These are phyloP conservation scores for Ichneumon xanthorius DNA, from an alignment of 2,888 invertebrate species.

Conservation along the genomic window DNA sequence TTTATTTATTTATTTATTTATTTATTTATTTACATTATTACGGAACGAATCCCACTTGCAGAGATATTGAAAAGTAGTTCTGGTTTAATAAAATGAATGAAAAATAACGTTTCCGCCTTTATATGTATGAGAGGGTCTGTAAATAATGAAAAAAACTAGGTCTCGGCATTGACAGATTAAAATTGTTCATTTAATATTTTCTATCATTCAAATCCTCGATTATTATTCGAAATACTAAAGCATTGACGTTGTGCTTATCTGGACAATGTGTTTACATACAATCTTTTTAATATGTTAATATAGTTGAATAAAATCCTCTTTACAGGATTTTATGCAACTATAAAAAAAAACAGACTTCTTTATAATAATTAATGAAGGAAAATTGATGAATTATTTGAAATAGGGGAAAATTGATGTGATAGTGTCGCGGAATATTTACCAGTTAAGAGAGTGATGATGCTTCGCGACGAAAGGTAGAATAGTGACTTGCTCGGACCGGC, in stretches of 20 bases:
- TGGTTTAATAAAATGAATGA: too few relatives aligned
- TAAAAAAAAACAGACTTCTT: too few relatives aligned
- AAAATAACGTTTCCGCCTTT: too few relatives aligned
- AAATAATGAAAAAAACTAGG: conserved; percentile 66
- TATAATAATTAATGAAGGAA: not conserved
- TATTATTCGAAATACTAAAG: not conserved
- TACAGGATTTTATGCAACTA: too few relatives aligned
- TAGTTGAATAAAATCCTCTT: too few relatives aligned
- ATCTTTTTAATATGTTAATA: too few relatives aligned
- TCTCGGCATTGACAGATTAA: conserved; percentile 6
- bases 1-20: not conserved
- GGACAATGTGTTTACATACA: too few relatives aligned
- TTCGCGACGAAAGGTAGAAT: conserved; percentile 75
- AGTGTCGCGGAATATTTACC: conserved; percentile 72
- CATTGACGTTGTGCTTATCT: too few relatives aligned
- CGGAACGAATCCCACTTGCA: too few relatives aligned
- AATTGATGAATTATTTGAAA: not conserved
- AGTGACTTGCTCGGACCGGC: conserved; percentile 72
- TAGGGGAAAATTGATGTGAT: not conserved
- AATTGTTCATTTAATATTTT: not conserved
- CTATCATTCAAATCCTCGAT: not conserved
- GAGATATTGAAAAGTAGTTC: not conserved
- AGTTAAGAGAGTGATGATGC: conserved; percentile 71
- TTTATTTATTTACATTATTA: too few relatives aligned
- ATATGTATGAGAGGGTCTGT: conserved; percentile 61